Base-by-base conservation (phyloP, 1,140 invertebrate genomes). In the Ceratina japonica region DNA sequence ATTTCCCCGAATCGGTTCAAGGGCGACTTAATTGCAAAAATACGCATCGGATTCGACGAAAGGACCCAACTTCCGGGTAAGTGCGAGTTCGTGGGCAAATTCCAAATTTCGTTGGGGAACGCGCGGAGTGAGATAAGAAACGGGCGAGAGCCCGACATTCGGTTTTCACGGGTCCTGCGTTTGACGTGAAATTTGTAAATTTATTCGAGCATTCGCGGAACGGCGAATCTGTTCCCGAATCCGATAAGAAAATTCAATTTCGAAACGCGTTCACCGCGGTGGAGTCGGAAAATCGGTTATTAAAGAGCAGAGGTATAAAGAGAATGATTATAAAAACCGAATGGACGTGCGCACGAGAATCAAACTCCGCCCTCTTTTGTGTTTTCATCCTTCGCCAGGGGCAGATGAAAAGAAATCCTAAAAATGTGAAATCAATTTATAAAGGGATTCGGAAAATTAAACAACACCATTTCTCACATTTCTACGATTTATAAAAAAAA, bases 221-320 rank as follows among this genome's bases (percentile, higher is more conserved):
- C 16, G 16, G 12, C n/a, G 7, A 15, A 20, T 54, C 20, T 20
- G 20, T n/a, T 18, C 27, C 16, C 7, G 13, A 22, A 75, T 75
- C 66, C 31, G 49, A 31, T 0, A 24, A 44, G 52, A 75, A 75
- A 66, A 75, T 66, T 22, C 73, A 58, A 56, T 74, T 64, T 52
- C 49, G 10, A 54, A 18, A 13, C 16, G 16, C 27, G 24, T 44
- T 44, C 15, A 18, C 4, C 27, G 18, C n/a, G 10, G 15, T 22
- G 44, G 27, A 10, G 44, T 65, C 2, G 2, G 4, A 56, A 44
- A 65, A 22, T 54, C 12, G 3, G 10, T 37, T 24, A 13, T 24
- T 12, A 58, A 49, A 68, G 10, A 4, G 3, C 8, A 0, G 8
- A 5, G 24, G 10, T 1, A 44, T 44, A 44, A 44, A 5, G 20